Conservation (phyloP, 1,140 invertebrate genomes). For the Psilanteris sp. region DNA sequence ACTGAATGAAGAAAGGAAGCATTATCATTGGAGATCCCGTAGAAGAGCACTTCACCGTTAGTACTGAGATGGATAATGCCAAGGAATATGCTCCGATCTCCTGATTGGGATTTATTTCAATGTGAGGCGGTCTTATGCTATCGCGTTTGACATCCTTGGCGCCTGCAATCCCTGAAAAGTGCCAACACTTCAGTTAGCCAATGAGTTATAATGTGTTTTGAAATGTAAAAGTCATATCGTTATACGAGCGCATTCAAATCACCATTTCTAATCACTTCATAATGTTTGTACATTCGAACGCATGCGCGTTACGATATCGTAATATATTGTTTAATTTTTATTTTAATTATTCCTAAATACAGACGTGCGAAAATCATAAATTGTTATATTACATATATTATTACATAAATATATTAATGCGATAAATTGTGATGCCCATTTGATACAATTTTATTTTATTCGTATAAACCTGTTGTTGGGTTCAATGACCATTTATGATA, state of each 20-base stretch:
- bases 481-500: too few relatives aligned
- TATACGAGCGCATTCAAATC: neutral
- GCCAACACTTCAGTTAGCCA: constrained; percentile 16
- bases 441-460: too few relatives aligned
- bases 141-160: constrained; percentile 23
- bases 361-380: too few relatives aligned
- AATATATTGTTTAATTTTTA: too few relatives aligned
- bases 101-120: constrained; percentile 60
- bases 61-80: constrained; percentile 45
- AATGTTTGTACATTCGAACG: too few relatives aligned
- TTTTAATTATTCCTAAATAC: too few relatives aligned
- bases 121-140: constrained; percentile 21
- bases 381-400: too few relatives aligned
- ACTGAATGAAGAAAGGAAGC: constrained; percentile 62
- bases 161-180: constrained; percentile 23
- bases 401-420: too few relatives aligned
- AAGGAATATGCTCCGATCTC: constrained; percentile 44
- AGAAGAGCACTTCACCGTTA: constrained; percentile 37
- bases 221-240: constrained; percentile 7
- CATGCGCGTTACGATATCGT: too few relatives aligned
- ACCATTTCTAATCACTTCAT: constrained; percentile 1
- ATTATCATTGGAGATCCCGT: constrained; percentile 53
- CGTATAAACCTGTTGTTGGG: too few relatives aligned
- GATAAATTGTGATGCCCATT: too few relatives aligned
- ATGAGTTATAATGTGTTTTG: constrained; percentile 21